Evolutionary conservation across 1,140 invertebrate species (phyloP).

Genomic region (Pissodes strobi): DNA sequence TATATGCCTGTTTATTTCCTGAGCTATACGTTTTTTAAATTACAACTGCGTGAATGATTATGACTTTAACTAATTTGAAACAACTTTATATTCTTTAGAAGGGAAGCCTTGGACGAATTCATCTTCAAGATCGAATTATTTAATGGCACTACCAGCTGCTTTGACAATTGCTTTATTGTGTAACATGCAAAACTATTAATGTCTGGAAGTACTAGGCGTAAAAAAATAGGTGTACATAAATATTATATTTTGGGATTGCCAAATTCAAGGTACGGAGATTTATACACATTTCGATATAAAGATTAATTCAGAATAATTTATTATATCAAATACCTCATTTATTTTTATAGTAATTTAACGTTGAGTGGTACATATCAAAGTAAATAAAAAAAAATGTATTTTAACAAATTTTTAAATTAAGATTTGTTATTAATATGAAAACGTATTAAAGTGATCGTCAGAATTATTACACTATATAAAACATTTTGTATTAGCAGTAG

Average conservation of each 20-base stretch:
- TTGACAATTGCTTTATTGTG: conserved; percentile 15
- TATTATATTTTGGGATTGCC: neutral
- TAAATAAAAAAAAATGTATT: no score
- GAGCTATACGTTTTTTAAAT: conserved; percentile 1
- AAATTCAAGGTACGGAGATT: conserved; percentile 8
- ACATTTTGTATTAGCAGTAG: no score
- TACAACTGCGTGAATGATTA: neutral
- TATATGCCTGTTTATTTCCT: neutral
- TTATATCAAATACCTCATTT: no score
- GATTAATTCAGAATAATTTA: no score
- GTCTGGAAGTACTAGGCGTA: neutral
- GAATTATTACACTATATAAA: no score
- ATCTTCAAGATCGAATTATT: conserved; percentile 18
- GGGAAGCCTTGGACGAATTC: conserved; percentile 26
- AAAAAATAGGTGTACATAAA: neutral
- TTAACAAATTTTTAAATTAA: no score
- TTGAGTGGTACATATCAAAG: no score
- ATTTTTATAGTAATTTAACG: no score
- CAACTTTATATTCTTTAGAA: conserved; percentile 22
- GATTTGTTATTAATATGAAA: no score
- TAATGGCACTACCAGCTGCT: conserved; percentile 13
- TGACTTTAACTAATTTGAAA: conserved; percentile 3
- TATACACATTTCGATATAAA: no score
- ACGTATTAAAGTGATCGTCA: no score
- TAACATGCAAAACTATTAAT: conserved; percentile 15